Evolutionary conservation across 2,888 invertebrate genomes (phyloP), one percentile per base, ranked within the genome.

Genomic region (Cordilura impudica): DNA sequence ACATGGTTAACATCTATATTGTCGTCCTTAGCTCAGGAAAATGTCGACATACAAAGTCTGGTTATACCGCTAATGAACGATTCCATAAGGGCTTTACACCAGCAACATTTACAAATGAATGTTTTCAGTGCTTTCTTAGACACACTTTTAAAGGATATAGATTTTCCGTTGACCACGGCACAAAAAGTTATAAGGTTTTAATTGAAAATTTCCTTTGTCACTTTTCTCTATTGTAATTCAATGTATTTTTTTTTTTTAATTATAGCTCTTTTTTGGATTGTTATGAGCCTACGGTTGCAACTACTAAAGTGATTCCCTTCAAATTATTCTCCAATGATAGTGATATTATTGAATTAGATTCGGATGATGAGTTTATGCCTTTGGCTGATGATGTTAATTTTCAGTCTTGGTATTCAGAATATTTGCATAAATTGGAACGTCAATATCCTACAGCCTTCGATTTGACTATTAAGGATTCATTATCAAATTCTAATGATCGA

Each of bases 391-490:
- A 14, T 23, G n/a, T n/a, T n/a, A 63, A 71, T 19, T 82, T 82
- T 49, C 79, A 81, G 6, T 84, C 86, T 0, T 93, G 93, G 93
- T 93, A 92, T 82, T 91, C 91, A 0, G 83, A 88, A 16, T 90
- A 93, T 29, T 84, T 95, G 0, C 91, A 92, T 76, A 91, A 90
- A 21, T 86, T 96, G 1, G 96, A 96, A 88, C 91, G 89, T 4
- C 93, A 93, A 82, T 95, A 96, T 86, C 94, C 96, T 0, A 90
- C 90, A 0, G 92, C 92, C 10, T 96, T 95, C 86, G 95, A 96
- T 84, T 90, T 91, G 56, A 92, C 93, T 49, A 90, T 95, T 0
- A 93, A 93, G 83, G 90, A 91, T 14, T 90, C 93, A 21, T 91
- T 93, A 87, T 88, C 90, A 72, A 69, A 21, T 8, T 63, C 53